Base-by-base conservation (phyloP, 2,113 vertebrate genomes). In the Aptenodytes patagonicus region DNA sequence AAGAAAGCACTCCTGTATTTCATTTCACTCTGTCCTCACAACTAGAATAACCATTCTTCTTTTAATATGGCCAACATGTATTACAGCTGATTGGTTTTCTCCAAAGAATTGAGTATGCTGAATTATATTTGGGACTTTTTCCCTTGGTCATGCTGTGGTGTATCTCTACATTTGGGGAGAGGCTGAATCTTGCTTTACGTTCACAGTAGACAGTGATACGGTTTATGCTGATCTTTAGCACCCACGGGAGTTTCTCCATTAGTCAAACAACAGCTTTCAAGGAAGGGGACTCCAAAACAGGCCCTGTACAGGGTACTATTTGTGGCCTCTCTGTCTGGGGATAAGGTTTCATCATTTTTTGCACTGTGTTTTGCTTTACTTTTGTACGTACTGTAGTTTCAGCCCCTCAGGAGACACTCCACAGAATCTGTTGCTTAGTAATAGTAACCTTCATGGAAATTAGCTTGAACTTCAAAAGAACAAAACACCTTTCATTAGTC, bases 381-480 rank as follows among this genome's bases (percentile, higher is more conserved):
- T 90, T 78, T 81, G 68, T 64, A 76, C 10, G 7, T 51, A 90
- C n/a, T 86, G 49, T 62, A 94, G 75, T 87, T 80, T 96, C 57
- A 85, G 87, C 5, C 60, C 91, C 96, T 61, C 83, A 79, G 77
- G 97, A 98, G 97, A 98, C 94, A 89, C 96, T 96, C 94, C 95
- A 93, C 92, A 97, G 95, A 98, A 98, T 93, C 97, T 97, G 98
- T 98, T 99, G 98, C 98, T 98, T 98, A 98, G 98, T 97, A 98
- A 98, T 98, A 75, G 61, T 96, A 97, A 92, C 95, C 98, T 98
- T 98, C 71, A 96, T 90, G 88, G 83, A 98, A 98, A 98, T 98
- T 96, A 98, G 96, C 94, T 95, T 97, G 97, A 98, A 98, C 98
- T 98, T 98, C 98, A 98, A 98, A 98, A 98, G 98, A 98, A 98